Conservation (phyloP, 2,888 invertebrate genomes). For the Automeris io region DNA sequence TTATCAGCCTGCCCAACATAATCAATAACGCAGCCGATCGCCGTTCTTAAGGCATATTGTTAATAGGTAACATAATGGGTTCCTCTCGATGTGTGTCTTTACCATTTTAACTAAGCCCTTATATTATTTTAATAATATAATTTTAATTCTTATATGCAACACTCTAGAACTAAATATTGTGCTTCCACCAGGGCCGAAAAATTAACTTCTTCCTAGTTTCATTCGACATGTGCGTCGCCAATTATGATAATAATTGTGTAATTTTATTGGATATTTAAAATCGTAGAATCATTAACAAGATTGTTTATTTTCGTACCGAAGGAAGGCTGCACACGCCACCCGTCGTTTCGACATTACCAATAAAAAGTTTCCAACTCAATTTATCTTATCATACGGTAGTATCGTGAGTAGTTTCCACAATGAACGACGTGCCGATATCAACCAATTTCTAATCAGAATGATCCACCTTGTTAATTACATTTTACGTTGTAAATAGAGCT, state of each 20-base stretch:
- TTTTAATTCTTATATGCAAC: no score
- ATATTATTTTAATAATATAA: no score
- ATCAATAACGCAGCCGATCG: no score
- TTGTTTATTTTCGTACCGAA: constrained; percentile 22
- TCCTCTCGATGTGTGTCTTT: no score
- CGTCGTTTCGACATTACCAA: constrained; percentile 57
- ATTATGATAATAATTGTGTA: constrained; percentile 5
- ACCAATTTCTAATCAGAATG: constrained; percentile 73
- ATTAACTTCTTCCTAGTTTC: no score
- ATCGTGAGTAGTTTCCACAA: constrained; percentile 73
- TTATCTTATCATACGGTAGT: constrained; percentile 72
- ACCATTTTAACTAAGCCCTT: no score
- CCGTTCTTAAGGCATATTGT: no score
- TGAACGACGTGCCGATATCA: constrained; percentile 75
- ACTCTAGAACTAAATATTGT: no score
- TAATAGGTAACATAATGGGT: no score
- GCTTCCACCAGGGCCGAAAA: no score
- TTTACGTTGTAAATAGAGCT: constrained; percentile 25
- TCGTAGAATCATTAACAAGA: constrained; percentile 21
- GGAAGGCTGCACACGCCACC: constrained; percentile 40
- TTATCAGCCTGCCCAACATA: no score
- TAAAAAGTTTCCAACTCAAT: constrained; percentile 64
- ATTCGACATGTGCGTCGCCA: no score
- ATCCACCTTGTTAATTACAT: constrained; percentile 70
- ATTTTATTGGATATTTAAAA: constrained; percentile 9